Percentiles rank a stretch among this genome's conserved stretches.
Conservation (phyloP, 2,113 vertebrate species). For the Cephalopholis sonnerati region DNA sequence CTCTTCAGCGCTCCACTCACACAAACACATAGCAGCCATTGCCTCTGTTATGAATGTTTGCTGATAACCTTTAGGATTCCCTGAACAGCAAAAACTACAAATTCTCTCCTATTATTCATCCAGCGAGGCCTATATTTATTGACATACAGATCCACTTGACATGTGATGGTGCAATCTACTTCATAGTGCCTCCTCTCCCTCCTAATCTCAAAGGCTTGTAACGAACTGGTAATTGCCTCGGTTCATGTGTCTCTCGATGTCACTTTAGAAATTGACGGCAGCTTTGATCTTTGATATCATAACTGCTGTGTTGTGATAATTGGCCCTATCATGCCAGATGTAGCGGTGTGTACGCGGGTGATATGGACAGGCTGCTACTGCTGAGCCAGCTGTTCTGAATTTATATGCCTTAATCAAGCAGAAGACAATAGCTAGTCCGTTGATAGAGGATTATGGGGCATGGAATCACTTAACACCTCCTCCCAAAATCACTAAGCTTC, state of each 20-base stretch:
- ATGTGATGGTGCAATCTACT: slow-evolving; percentile 54
- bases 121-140: slow-evolving; percentile 68
- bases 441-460: slow-evolving; percentile 28
- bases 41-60: slow-evolving; percentile 87
- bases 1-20: slow-evolving; percentile 41
- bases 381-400: slow-evolving; percentile 47
- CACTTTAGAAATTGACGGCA: slow-evolving; percentile 64
- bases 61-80: slow-evolving; percentile 94
- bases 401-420: slow-evolving; percentile 34
- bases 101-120: slow-evolving; percentile 85
- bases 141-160: slow-evolving; percentile 73
- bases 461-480: slow-evolving; percentile 20
- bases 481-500: not conserved
- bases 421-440: not conserved
- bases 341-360: slow-evolving; percentile 15
- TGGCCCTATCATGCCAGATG: slow-evolving; percentile 39
- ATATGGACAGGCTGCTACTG: slow-evolving; percentile 29
- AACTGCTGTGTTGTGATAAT: slow-evolving; percentile 61
- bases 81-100: slow-evolving; percentile 81
- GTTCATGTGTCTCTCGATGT: slow-evolving; percentile 52
- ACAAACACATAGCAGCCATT: slow-evolving; percentile 72
- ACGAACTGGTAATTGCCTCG: slow-evolving; percentile 60
- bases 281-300: slow-evolving; percentile 73
- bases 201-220: slow-evolving; percentile 58
- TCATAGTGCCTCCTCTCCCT: slow-evolving; percentile 27